Conservation (phyloP, 2,888 invertebrate genomes). For the Margaritifera margaritifera region DNA sequence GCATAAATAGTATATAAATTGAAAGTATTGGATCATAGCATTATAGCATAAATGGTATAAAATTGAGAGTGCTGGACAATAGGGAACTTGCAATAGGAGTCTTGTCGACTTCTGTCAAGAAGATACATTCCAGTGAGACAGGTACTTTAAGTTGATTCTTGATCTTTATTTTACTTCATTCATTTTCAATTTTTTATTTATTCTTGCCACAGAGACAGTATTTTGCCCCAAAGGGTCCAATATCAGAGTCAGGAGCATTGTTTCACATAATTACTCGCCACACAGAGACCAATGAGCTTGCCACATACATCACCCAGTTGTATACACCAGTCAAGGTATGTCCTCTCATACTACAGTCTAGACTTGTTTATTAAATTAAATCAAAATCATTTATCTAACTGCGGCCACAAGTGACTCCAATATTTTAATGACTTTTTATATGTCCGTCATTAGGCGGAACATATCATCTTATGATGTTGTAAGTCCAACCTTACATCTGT, state of each 20-base stretch:
- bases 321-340: slow-evolving; percentile 61
- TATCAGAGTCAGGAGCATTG: slow-evolving; percentile 61
- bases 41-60: no score
- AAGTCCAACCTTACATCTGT: no score
- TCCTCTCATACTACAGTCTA: background rate
- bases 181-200: slow-evolving; percentile 1
- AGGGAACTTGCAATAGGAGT: no score
- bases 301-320: slow-evolving; percentile 60
- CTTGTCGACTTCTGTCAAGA: background rate
- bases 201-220: slow-evolving; percentile 29
- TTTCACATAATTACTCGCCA: slow-evolving; percentile 59
- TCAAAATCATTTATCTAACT: no score
- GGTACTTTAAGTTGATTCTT: background rate
- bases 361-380: background rate
- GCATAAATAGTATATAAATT: no score
- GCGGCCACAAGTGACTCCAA: no score
- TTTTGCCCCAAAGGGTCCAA: slow-evolving; percentile 48
- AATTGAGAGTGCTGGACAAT: no score
- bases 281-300: slow-evolving; percentile 49
- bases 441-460: no score
- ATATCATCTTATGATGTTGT: no score
- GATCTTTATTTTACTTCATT: background rate
- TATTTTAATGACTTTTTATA: no score
- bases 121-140: background rate
- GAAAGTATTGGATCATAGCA: no score